A percentile compares a stretch with the other conserved stretches of the same genome.
phyloP scores from a whole-genome alignment of 2,113 vertebrate species.

The Copsychus sechellarum region DNA sequence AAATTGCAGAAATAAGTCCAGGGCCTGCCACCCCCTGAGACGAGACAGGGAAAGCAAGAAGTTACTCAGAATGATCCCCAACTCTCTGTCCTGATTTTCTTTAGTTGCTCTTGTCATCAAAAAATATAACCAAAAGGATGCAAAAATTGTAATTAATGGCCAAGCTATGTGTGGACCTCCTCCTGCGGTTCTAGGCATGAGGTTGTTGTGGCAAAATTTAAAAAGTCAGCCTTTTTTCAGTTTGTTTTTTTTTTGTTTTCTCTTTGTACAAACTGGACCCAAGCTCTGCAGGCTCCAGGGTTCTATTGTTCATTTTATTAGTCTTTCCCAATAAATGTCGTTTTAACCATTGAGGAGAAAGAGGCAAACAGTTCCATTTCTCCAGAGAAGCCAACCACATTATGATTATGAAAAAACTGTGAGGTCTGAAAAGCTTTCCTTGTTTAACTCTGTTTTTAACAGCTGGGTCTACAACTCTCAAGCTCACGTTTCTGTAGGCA shows the following conservation, averaged over 20 bases:
- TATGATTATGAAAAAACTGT: background rate
- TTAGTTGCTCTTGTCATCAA: conserved; percentile 11
- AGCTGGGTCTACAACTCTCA: background rate
- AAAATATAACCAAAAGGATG: background rate
- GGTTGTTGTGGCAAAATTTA: conserved; percentile 1
- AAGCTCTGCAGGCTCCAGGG: conserved; percentile 11
- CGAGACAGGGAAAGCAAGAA: background rate
- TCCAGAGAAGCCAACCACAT: background rate
- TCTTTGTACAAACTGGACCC: background rate
- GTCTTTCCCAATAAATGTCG: conserved; percentile 23
- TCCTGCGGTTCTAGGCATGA: conserved; percentile 10
- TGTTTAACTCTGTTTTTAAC: background rate
- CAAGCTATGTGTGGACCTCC: background rate
- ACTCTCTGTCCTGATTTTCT: background rate
- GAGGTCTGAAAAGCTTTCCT: background rate
- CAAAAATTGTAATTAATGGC: conserved; percentile 12
- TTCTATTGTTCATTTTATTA: conserved; percentile 62
- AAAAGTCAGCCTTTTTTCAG: background rate
- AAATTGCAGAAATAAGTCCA: conserved; percentile 23
- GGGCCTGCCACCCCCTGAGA: background rate
- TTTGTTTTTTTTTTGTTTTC: background rate
- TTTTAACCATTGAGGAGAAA: conserved; percentile 46
- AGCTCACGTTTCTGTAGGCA: background rate
- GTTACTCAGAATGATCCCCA: background rate
- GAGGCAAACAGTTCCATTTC: background rate